Evolutionary conservation across 2,888 invertebrate species (phyloP).

Genomic region (Calliopum simillimum): DNA sequence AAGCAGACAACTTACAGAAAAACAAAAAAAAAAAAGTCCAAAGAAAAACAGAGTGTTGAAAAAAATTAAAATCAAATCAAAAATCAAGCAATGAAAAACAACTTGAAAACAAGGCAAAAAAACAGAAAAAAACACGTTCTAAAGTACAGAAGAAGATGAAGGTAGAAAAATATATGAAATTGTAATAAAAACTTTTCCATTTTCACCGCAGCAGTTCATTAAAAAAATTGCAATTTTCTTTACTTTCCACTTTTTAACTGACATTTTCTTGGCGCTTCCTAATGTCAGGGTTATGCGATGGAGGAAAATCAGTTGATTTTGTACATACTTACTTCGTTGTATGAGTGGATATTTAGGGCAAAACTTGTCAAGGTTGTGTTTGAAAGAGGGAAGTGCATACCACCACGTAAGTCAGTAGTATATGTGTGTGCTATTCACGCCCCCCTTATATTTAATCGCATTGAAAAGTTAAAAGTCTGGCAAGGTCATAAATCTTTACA

Average conservation of each 20-base stretch:
- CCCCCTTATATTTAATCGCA: constrained; percentile 3
- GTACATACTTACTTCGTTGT: too few species aligned
- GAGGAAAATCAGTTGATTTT: background rate
- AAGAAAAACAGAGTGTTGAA: constrained; percentile 3
- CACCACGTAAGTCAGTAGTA: too few species aligned
- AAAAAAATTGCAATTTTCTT: constrained; percentile 26
- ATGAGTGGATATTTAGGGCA: too few species aligned
- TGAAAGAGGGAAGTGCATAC: background rate
- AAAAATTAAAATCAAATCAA: constrained; percentile 34
- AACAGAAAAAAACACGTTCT: background rate
- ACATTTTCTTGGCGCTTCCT: constrained; percentile 7
- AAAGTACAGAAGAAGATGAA: background rate
- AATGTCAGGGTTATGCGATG: background rate
- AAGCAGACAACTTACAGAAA: background rate
- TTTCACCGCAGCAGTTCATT: constrained; percentile 32
- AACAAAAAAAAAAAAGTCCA: background rate
- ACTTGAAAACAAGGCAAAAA: background rate
- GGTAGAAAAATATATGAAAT: background rate
- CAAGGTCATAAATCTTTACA: constrained; percentile 19
- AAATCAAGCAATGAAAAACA: constrained; percentile 25
- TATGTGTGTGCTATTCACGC: background rate
- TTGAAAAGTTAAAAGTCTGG: constrained; percentile 14
- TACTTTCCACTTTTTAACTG: background rate
- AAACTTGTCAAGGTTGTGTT: too few species aligned
- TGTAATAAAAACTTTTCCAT: constrained; percentile 35